phyloP scores from a whole-genome alignment of 2,888 invertebrate genomes.

The Dasysyrphus tricinctus region DNA sequence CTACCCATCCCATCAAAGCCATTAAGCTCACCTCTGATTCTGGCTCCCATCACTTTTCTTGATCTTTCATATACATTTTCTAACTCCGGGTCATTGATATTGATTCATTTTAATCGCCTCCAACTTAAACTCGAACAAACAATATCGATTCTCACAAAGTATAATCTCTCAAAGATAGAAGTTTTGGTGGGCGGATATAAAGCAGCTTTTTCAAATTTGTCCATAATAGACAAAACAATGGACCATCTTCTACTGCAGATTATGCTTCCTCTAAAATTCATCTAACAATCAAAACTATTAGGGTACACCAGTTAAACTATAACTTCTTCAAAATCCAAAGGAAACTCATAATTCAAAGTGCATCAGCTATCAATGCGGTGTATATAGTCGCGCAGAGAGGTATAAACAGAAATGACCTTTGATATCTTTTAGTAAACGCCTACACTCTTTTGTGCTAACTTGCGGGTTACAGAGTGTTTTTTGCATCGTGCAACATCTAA shows the following conservation, averaged over 20 bases:
- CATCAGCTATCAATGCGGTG: slow-evolving; percentile 35
- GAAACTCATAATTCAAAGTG: slow-evolving; percentile 67
- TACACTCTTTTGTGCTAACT: slow-evolving; percentile 51
- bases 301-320: slow-evolving; percentile 36
- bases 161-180: slow-evolving; percentile 42
- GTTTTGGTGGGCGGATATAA: slow-evolving; percentile 67
- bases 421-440: slow-evolving; percentile 69
- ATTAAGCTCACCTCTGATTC: slow-evolving; percentile 15
- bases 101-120: slow-evolving; percentile 62
- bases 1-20: slow-evolving; percentile 11
- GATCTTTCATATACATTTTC: not conserved
- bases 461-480: slow-evolving; percentile 1
- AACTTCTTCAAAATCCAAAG: slow-evolving; percentile 47
- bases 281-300: slow-evolving; percentile 46
- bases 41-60: slow-evolving; percentile 8
- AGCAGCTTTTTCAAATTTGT: slow-evolving; percentile 72
- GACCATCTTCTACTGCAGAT: slow-evolving; percentile 54
- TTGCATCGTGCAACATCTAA: slow-evolving; percentile 58
- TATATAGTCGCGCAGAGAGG: not conserved
- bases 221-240: slow-evolving; percentile 62
- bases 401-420: slow-evolving; percentile 62
- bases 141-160: slow-evolving; percentile 10
- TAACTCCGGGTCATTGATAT: slow-evolving; percentile 59
- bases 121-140: slow-evolving; percentile 46
- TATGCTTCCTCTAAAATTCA: slow-evolving; percentile 54